A percentile compares a stretch with the other conserved stretches of the same genome.
Conservation (phyloP, 2,888 invertebrate species). For the Parascotia fuliginaria region DNA sequence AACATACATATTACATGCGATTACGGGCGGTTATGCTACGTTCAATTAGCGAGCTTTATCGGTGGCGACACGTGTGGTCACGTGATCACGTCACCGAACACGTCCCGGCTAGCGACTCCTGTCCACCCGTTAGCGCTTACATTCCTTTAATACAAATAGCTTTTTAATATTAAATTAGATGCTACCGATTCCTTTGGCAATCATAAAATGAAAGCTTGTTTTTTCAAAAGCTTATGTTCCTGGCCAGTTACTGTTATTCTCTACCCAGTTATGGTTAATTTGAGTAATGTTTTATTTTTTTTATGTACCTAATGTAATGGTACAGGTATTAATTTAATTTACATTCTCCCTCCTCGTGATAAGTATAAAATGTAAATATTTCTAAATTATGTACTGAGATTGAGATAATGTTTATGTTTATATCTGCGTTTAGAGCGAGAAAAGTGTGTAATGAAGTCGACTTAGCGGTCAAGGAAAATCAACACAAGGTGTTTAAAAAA, state of each 20-base stretch:
- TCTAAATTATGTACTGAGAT: no score
- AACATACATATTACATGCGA: slow-evolving; percentile 50
- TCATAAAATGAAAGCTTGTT: slow-evolving; percentile 51
- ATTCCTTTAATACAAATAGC: slow-evolving; percentile 64
- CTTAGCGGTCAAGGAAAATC: slow-evolving; percentile 22
- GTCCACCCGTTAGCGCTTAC: slow-evolving; percentile 34
- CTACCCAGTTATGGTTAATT: slow-evolving; percentile 37
- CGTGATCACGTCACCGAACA: slow-evolving; percentile 54
- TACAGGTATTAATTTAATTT: slow-evolving; percentile 23
- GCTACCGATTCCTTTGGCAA: slow-evolving; percentile 50
- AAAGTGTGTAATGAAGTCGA: slow-evolving; percentile 13
- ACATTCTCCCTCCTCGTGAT: no score
- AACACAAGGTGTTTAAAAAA: slow-evolving; percentile 7
- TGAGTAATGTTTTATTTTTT: slow-evolving; percentile 40
- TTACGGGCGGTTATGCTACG: slow-evolving; percentile 49
- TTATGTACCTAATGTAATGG: slow-evolving; percentile 34
- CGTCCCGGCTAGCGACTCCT: slow-evolving; percentile 34
- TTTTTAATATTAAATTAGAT: slow-evolving; percentile 59
- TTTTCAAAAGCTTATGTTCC: slow-evolving; percentile 21
- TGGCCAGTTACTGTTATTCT: slow-evolving; percentile 18
- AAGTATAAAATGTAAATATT: no score
- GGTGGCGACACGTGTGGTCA: slow-evolving; percentile 48
- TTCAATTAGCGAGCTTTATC: slow-evolving; percentile 59
- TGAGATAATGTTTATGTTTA: slow-evolving; percentile 9
- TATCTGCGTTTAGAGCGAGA: slow-evolving; percentile 11